Evolutionary conservation across 2,888 invertebrate genomes (phyloP), one percentile per base, ranked within the genome.

Genomic region (Rhabditoides inermis): DNA sequence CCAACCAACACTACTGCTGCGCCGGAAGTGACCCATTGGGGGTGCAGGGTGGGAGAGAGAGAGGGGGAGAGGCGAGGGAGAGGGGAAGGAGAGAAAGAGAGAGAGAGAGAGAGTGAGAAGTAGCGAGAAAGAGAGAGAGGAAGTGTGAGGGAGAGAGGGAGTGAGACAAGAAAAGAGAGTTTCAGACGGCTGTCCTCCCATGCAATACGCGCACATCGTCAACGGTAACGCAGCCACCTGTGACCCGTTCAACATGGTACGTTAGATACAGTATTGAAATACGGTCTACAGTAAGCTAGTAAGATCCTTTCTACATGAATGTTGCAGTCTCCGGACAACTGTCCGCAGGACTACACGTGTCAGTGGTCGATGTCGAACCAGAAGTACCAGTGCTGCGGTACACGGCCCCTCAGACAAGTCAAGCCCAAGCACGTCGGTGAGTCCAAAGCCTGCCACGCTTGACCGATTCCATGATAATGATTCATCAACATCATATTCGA

Each of bases 381-480:
- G 28, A 60, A 60, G 48, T 64, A 64, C 45, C 64, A 64, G 41
- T 64, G 64, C 36, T 64, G 64, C 52, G 64, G 64, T 36, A 62
- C 61, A 2, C 26, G 59, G 2, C 64, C 64, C 12, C 57, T 61
- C 1, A 22, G 58, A 12, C 49, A 52, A 4, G 47, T 56, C 3
- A 63, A 61, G 44, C 63, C 61, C 3, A 53, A 42, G 25, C 48
- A 51, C 35, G 30, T 51, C 3, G 59, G 30, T 46, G 6, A 40
- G 18, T 15, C 18, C 40, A 12, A 18, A 20, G 18, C 12, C 6
- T 7, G 12, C 18, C 15, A 7, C n/a, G 18, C 18, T 40, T 40
- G n/a, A n/a, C n/a, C n/a, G n/a, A n/a, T n/a, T n/a, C n/a, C n/a
- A n/a, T n/a, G n/a, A n/a, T n/a, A n/a, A n/a, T n/a, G n/a, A n/a